These are phyloP conservation scores for Pungitius pungitius DNA, from an alignment of 2,113 vertebrate species.

Conservation along the genomic window DNA sequence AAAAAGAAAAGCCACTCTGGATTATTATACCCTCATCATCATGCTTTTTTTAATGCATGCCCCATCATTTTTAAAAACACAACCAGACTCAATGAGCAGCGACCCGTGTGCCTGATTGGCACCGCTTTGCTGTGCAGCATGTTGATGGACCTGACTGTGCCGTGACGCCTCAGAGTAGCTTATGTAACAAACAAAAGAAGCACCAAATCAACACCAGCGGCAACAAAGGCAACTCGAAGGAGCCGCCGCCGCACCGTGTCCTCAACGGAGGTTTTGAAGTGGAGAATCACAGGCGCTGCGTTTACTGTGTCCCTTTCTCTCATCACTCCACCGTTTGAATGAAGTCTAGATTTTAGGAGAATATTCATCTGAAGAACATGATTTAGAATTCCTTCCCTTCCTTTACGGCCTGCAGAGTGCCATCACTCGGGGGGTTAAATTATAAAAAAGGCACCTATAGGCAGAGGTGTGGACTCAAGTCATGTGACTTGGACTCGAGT, in stretches of 20 bases:
- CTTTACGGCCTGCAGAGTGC: background rate
- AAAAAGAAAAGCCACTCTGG: background rate
- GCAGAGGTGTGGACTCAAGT: too few relatives aligned
- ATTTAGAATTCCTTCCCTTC: background rate
- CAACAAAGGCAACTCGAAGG: constrained; percentile 34
- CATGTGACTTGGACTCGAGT: too few relatives aligned
- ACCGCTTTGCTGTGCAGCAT: constrained; percentile 12
- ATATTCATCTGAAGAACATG: background rate
- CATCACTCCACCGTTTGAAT: background rate
- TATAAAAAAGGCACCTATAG: background rate
- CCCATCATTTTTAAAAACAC: too few relatives aligned
- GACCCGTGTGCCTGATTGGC: constrained; percentile 14
- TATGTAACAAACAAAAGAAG: constrained; percentile 49
- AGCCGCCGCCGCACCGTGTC: background rate
- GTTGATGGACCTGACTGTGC: constrained; percentile 14
- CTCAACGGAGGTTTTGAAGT: too few relatives aligned
- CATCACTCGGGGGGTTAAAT: background rate
- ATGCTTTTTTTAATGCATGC: background rate
- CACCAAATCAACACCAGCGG: constrained; percentile 38
- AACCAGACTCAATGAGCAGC: background rate
- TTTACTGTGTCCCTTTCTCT: constrained; percentile 8
- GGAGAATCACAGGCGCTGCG: too few relatives aligned
- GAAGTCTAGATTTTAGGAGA: background rate
- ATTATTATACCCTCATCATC: too few relatives aligned
- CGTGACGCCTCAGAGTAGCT: constrained; percentile 38